phyloP scores from a whole-genome alignment of 1,140 invertebrate species.

The Lepidurus apus region DNA sequence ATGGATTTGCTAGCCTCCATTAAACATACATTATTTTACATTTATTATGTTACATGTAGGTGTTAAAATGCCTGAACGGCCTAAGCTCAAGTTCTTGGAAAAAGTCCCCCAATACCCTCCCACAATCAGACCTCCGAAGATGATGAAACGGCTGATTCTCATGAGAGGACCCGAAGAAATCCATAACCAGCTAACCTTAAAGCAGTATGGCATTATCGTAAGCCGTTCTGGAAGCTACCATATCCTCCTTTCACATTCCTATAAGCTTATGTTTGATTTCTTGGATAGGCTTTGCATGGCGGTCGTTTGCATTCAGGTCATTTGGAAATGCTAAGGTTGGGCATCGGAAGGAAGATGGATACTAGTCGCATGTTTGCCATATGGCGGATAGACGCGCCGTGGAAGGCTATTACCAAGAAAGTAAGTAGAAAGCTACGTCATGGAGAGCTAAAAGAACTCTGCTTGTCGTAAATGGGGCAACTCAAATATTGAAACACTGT shows the following conservation, averaged over 20 bases:
- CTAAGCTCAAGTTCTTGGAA: slow-evolving; percentile 59
- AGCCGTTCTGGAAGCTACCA: slow-evolving; percentile 40
- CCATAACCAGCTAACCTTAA: slow-evolving; percentile 76
- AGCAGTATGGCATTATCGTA: slow-evolving; percentile 87
- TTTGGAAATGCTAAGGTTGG: slow-evolving; percentile 80
- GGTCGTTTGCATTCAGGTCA: slow-evolving; percentile 72
- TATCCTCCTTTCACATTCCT: not conserved
- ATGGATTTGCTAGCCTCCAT: slow-evolving; percentile 34
- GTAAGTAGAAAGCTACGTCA: slow-evolving; percentile 41
- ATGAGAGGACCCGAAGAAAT: slow-evolving; percentile 84
- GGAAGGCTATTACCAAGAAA: slow-evolving; percentile 90
- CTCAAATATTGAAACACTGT: not conserved
- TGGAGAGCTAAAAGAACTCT: not conserved
- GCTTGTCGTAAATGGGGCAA: not conserved
- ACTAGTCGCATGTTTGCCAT: slow-evolving; percentile 79
- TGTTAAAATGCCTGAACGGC: slow-evolving; percentile 65
- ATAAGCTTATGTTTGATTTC: not conserved
- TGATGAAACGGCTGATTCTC: slow-evolving; percentile 68
- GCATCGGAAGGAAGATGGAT: slow-evolving; percentile 69
- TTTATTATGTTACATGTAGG: slow-evolving; percentile 48
- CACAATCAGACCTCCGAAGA: slow-evolving; percentile 65
- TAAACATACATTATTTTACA: slow-evolving; percentile 34
- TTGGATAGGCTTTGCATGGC: slow-evolving; percentile 65
- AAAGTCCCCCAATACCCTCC: slow-evolving; percentile 65
- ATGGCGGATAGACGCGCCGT: slow-evolving; percentile 89